These are phyloP conservation scores for Apis florea DNA, from an alignment of 1,140 invertebrate genomes.

Conservation along the genomic window DNA sequence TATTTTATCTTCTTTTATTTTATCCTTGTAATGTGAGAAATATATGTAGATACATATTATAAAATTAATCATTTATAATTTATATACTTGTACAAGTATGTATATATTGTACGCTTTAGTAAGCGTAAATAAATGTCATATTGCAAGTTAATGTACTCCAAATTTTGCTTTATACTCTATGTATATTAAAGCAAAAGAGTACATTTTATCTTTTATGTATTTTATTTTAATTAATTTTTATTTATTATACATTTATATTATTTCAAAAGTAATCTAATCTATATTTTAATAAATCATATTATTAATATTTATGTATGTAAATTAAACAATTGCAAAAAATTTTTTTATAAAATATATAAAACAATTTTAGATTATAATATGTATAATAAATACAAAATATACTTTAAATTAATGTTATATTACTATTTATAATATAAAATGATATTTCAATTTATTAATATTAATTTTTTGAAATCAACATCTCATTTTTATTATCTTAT, in stretches of 20 bases:
- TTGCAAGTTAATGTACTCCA: constrained; percentile 4
- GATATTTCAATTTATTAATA: background rate
- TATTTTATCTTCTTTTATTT: constrained; percentile 39
- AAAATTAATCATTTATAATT: constrained; percentile 1
- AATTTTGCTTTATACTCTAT: constrained; percentile 9
- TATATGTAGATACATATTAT: constrained; percentile 12
- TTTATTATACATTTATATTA: constrained; percentile 20
- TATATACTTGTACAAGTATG: background rate
- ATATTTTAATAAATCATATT: background rate
- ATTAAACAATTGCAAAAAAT: background rate
- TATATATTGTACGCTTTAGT: background rate
- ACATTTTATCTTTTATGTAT: background rate
- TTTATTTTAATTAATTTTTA: constrained; percentile 13
- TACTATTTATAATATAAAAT: background rate
- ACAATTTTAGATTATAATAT: constrained; percentile 11
- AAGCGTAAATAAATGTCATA: constrained; percentile 10
- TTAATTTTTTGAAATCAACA: background rate
- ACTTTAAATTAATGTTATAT: background rate
- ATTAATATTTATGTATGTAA: background rate
- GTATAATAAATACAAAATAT: background rate
- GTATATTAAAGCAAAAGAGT: background rate
- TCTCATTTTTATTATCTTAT: background rate
- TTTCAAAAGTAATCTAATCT: background rate
- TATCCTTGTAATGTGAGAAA: background rate
- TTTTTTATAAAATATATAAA: constrained; percentile 18